Base-by-base conservation (phyloP, 2,113 vertebrate genomes). In the Vicugna pacos region DNA sequence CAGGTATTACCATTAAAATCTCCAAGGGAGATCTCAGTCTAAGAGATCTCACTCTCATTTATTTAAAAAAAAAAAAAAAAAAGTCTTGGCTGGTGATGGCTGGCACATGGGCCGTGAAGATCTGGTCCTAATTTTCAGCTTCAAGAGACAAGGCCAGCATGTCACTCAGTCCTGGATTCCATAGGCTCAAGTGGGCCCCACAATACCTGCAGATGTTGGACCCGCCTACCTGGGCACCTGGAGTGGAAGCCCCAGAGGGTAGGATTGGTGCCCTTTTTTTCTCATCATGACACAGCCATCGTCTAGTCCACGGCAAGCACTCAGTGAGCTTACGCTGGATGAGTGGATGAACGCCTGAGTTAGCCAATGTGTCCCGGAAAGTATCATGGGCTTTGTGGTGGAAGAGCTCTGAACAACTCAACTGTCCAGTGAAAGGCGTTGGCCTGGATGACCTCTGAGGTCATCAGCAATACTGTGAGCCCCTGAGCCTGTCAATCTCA, bases 401-500 rank as follows among this genome's bases (percentile, higher is more conserved):
- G 73, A 91, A 80, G 84, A 52, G 13, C 67, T 85, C 88, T 70
- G n/a, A 88, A 80, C 19, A 80, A 89, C 22, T 77, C 83, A 80
- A 69, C 79, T 28, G 52, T 69, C 48, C 22, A 60, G 64, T 35
- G 86, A 86, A 92, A 88, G 75, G 35, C n/a, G 35, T 32, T 22
- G 81, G 90, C 89, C 65, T 69, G 38, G 32, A 73, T 73, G 73
- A 89, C 87, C 87, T 64, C 77, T 70, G 85, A 91, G 94, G 92
- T 76, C 96, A 93, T 38, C 90, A 65, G 69, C 42, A 92, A 84
- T 42, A 50, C 76, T 5, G 7, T 11, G 24, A 60, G 58, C 79
- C 76, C 89, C 81, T 58, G 46, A 93, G 72, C 58, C 76, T 81
- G 8, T 77, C 85, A 91, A 26, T 81, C 35, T 65, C 30, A 13